A percentile compares a stretch with the other conserved stretches of the same genome.
Evolutionary conservation across 1,140 invertebrate species (phyloP).

Genomic region (Bactericera cockerelli): DNA sequence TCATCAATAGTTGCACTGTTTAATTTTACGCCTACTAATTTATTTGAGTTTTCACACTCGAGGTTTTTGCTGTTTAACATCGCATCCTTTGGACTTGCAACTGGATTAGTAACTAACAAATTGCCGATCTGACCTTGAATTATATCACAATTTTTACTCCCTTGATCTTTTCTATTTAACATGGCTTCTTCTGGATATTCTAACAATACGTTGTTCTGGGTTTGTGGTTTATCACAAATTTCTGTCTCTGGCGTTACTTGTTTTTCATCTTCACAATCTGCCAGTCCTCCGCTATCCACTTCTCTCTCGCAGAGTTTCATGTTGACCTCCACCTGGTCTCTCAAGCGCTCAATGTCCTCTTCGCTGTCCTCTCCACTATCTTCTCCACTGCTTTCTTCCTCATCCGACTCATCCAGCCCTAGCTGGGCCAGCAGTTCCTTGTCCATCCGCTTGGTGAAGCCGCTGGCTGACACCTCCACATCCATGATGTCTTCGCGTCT

Average conservation of each 20-base stretch:
- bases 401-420: slow-evolving; percentile 32
- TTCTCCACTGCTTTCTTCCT: slow-evolving; percentile 26
- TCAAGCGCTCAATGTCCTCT: slow-evolving; percentile 24
- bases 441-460: slow-evolving; percentile 72
- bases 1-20: neutral
- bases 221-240: slow-evolving; percentile 14
- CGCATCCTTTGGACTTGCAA: too few species aligned
- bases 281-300: slow-evolving; percentile 20
- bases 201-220: too few species aligned
- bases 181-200: too few species aligned
- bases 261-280: slow-evolving; percentile 24
- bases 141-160: too few species aligned
- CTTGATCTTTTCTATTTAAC: too few species aligned
- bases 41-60: too few species aligned
- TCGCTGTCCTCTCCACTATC: slow-evolving; percentile 25
- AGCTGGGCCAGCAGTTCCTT: slow-evolving; percentile 46
- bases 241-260: slow-evolving; percentile 21
- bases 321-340: slow-evolving; percentile 22
- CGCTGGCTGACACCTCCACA: slow-evolving; percentile 77
- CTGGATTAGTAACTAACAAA: too few species aligned
- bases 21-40: neutral
- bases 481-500: slow-evolving; percentile 72
- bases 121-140: too few species aligned
- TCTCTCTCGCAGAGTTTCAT: slow-evolving; percentile 3
- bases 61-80: too few species aligned